Base-by-base conservation (phyloP, 2,113 vertebrate genomes). In the Chascanopsetta lugubris region DNA sequence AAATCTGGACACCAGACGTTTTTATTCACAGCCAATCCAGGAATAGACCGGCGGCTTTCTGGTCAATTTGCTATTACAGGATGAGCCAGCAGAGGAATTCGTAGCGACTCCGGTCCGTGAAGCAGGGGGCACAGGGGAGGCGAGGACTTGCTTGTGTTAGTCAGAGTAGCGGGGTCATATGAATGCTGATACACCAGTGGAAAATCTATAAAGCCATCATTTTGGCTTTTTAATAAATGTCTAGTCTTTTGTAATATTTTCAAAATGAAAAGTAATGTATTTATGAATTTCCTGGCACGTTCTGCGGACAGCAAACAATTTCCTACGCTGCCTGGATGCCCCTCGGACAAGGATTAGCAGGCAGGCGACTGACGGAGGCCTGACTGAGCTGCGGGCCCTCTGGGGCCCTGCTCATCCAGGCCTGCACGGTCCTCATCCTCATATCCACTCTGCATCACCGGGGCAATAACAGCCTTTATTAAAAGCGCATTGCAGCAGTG, bases 381-480 rank as follows among this genome's bases (percentile, higher is more conserved):
- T 78, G 86, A 65, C 80, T 88, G 85, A 84, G 80, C 66, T 77
- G 66, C 25, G 62, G 81, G 83, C 88, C 85, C 86, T 87, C 69
- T 78, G 77, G 84, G 90, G 84, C 82, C 82, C 80, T 69, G 80
- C 82, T 87, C 86, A 85, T 90, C 82, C 83, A 65, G 82, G 72
- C 77, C 86, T 79, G 69, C 75, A 77, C 74, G 56, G 75, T 78
- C 76, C 65, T 83, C 80, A 83, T 87, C 76, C 82, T 88, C 82
- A 83, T 87, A 90, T 91, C 85, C 75, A 87, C 85, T 88, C 83
- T 80, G 79, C 84, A 89, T 90, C 86, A 80, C 68, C 65, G 59
- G 77, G 59, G 83, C 88, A 91, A 92, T 90, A 91, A 92, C 86
- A 82, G 86, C 80, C 81, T 93, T 93, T 91, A 93, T 93, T 91